phyloP scores from a whole-genome alignment of 2,888 invertebrate species.

The Gymnoscelis rufifasciata region DNA sequence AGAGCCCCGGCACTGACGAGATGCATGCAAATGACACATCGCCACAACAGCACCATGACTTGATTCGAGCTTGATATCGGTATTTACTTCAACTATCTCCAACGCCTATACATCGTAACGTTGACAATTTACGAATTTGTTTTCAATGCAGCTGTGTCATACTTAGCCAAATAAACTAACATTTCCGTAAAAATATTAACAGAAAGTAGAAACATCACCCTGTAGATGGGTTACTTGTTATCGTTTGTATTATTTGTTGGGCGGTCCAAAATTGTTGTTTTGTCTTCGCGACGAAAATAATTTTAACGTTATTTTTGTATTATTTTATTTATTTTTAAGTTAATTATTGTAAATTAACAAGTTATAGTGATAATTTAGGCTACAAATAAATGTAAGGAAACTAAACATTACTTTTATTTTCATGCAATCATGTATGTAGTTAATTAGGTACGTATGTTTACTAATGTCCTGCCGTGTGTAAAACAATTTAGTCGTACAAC shows the following conservation, averaged over 20 bases:
- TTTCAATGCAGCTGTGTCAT: constrained; percentile 38
- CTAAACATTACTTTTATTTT: constrained; percentile 5
- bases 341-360: constrained; percentile 76
- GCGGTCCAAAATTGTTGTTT: constrained; percentile 64
- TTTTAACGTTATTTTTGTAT: constrained; percentile 72
- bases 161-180: constrained; percentile 45
- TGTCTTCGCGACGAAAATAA: constrained; percentile 55
- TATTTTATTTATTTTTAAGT: constrained; percentile 59
- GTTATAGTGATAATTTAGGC: constrained; percentile 62
- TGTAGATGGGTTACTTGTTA: constrained; percentile 36
- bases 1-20: constrained; percentile 72
- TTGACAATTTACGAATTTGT: constrained; percentile 43
- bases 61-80: constrained; percentile 48
- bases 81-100: constrained; percentile 30
- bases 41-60: constrained; percentile 63
- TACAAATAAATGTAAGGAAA: constrained; percentile 16
- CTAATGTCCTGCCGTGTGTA: constrained; percentile 3
- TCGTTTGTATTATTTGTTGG: constrained; percentile 48
- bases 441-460: background rate
- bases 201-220: constrained; percentile 2
- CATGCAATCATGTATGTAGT: background rate
- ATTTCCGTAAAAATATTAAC: constrained; percentile 21
- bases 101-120: constrained; percentile 49
- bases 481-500: constrained; percentile 1
- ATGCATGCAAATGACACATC: constrained; percentile 63